These are phyloP conservation scores for Cephus rjabovi DNA, from an alignment of 2,888 invertebrate species.

Conservation along the genomic window DNA sequence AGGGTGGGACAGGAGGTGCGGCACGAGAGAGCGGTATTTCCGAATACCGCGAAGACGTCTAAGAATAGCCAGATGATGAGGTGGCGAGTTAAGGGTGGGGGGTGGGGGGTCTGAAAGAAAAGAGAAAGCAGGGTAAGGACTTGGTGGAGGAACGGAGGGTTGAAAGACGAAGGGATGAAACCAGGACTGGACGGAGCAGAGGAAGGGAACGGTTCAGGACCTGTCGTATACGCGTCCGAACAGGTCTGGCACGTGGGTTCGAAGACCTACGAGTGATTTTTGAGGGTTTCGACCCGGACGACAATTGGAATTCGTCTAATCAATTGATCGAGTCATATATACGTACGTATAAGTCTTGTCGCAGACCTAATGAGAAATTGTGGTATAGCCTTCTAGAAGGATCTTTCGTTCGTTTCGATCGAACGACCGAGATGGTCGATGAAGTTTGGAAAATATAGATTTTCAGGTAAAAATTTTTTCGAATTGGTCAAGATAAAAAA, in stretches of 20 bases:
- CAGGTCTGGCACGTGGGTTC: too few species aligned
- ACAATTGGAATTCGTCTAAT: neutral
- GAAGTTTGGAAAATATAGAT: neutral
- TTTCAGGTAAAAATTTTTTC: neutral
- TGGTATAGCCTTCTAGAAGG: too few species aligned
- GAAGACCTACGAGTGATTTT: too few species aligned
- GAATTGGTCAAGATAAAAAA: too few species aligned
- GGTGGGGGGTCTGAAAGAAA: neutral
- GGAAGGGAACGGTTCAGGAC: neutral
- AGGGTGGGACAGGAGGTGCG: constrained; percentile 21
- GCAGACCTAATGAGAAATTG: neutral
- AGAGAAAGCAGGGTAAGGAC: neutral
- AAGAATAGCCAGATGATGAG: constrained; percentile 39
- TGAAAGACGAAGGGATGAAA: neutral
- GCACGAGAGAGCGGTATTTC: constrained; percentile 37
- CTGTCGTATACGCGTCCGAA: too few species aligned
- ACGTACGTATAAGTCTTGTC: neutral
- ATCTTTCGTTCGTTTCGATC: neutral
- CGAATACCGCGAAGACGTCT: constrained; percentile 33
- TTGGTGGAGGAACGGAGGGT: neutral
- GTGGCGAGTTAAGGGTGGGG: constrained; percentile 11
- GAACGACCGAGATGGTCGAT: neutral
- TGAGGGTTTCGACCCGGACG: neutral
- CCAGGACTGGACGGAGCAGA: neutral
- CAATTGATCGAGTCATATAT: neutral